Base-by-base conservation (phyloP, 2,113 vertebrate species). In the Suncus etruscus region DNA sequence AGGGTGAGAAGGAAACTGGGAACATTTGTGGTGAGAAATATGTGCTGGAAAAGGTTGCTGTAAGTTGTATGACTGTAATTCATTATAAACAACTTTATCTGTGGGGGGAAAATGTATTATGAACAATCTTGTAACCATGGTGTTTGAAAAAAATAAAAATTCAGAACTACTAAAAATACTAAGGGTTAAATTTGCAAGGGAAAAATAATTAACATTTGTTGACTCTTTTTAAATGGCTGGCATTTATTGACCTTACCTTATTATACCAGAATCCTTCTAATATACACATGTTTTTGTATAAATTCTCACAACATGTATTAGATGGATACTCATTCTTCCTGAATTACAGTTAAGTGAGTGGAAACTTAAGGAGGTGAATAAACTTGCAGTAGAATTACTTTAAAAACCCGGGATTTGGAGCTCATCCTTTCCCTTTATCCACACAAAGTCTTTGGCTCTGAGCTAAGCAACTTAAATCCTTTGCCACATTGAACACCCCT, bases 141-240 rank as follows among this genome's bases (percentile, higher is more conserved):
- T 39, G 39, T 39, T 39, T 39, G 39, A 39, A 39, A 39, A 39
- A 39, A 39, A 39, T 39, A 3, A 39, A 39, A 39, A 39, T 39
- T 39, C 39, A 39, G 39, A 39, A 39, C 39, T 39, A 39, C 39
- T 39, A 39, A 39, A 74, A 87, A 77, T 45, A 61, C 39, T 51
- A 50, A 32, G 12, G 22, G 22, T 27, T 66, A 45, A 39, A n/a
- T 83, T 83, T 88, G 58, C 48, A 82, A 89, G 22, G 45, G 18
- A 77, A 91, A 77, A 82, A 14, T 63, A 76, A 86, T 11, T 15
- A 45, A 39, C n/a, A 61, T 78, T 75, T 86, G 63, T 45, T 47
- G 65, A 89, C 31, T 24, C n/a, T 48, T 89, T 84, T 54, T 22
- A 83, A 78, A 66, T 29, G 77, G n/a, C 14, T 68, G 58, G 7